Base-by-base conservation (phyloP, 53 echinoderm and acorn worm genomes). In the Stichopus horrens region DNA sequence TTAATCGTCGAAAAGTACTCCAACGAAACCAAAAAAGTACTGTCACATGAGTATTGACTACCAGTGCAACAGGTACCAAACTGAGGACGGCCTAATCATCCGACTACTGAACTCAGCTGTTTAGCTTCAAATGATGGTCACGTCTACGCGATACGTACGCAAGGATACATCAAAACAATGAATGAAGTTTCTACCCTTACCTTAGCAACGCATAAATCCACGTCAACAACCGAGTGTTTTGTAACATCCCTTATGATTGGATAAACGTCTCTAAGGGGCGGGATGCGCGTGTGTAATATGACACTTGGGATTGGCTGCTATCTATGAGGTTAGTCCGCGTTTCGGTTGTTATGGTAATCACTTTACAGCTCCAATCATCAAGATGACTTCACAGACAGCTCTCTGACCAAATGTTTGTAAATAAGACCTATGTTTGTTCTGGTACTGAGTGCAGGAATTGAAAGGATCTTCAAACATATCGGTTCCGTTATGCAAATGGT, bases 261-360 rank as follows among this genome's bases (percentile, higher is more conserved):
- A 86, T 86, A 60, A 86, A 86, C 71, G 86, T 86, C 86, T 81
- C 81, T 22, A 81, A 58, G 81, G 81, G 81, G 81, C 81, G 81
- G 81, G 81, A 81, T 81, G 81, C 58, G 81, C 81, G 81, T 81
- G 57, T 81, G 81, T 81, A 81, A 81, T 81, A 81, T 81, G 81
- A 81, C 81, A 81, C 81, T 81, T 81, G 81, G 81, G 81, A 81
- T 81, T 81, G 81, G 81, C 81, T 81, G 56, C 21, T 81, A 56
- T 56, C 58, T 18, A 21, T 21, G 21, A 56, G 57, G 9, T n/a
- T 37, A 37, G 58, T 21, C 19, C n/a, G 81, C 81, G 58, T 56
- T 51, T 18, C 57, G 56, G 81, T 81, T 81, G 81, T 81, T 81
- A 81, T 81, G 81, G 81, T 81, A 81, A 81, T 81, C 52, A n/a